Evolutionary conservation across 2,888 invertebrate genomes (phyloP).

Genomic region (Eilema griseolum): DNA sequence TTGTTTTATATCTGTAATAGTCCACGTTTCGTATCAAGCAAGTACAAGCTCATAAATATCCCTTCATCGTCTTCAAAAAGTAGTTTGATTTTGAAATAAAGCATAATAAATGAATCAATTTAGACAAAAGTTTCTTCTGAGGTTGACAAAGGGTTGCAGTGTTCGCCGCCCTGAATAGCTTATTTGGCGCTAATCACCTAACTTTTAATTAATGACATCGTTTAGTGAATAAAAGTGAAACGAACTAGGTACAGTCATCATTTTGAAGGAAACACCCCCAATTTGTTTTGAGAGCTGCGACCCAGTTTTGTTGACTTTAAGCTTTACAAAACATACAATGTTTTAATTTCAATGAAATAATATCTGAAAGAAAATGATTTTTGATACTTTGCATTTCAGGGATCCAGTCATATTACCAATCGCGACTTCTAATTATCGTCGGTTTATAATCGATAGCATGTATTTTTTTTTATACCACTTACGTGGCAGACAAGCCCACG

Average conservation of each 20-base stretch:
- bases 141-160: slow-evolving; percentile 66
- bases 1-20: background rate
- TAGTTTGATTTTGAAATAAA: slow-evolving; percentile 56
- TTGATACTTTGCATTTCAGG: background rate
- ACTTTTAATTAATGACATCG: slow-evolving; percentile 77
- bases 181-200: slow-evolving; percentile 74
- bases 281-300: slow-evolving; percentile 18
- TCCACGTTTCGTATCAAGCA: background rate
- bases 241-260: slow-evolving; percentile 52
- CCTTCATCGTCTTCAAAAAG: slow-evolving; percentile 5
- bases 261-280: slow-evolving; percentile 32
- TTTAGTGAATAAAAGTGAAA: slow-evolving; percentile 67
- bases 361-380: background rate
- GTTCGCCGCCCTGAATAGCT: slow-evolving; percentile 64
- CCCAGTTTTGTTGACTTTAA: slow-evolving; percentile 8
- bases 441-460: too few relatives aligned
- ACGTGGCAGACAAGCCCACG: too few relatives aligned
- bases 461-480: too few relatives aligned
- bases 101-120: slow-evolving; percentile 70
- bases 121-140: slow-evolving; percentile 56
- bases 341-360: background rate
- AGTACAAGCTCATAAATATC: background rate
- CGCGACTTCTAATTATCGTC: too few relatives aligned
- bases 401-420: too few relatives aligned
- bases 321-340: background rate